phyloP scores from a whole-genome alignment of 2,797 vertebrate genomes.

The Agapornis canus region DNA sequence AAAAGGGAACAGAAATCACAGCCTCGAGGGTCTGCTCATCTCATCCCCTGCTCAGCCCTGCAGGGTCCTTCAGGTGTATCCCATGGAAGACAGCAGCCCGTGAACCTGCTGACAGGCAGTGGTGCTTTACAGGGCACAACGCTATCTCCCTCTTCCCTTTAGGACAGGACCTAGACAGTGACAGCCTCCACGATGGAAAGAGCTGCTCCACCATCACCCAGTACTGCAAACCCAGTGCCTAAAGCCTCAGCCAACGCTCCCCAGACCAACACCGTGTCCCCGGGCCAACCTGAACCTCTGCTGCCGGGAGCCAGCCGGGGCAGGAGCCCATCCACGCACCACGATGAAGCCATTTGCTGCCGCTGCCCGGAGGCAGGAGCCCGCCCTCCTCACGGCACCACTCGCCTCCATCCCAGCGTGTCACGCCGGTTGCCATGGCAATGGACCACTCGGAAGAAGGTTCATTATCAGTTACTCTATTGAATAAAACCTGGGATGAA shows the following conservation, averaged over 20 bases:
- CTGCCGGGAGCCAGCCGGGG: accelerated
- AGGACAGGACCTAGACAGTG: not conserved
- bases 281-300: not conserved
- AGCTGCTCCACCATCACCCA: not conserved
- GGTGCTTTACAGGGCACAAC: accelerated
- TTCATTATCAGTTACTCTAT: not conserved
- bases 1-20: constrained; percentile 17
- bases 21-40: not conserved
- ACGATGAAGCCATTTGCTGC: not conserved
- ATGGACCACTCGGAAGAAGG: constrained; percentile 14
- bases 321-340: not conserved
- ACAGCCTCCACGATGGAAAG: not conserved
- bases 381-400: not conserved
- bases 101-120: not conserved
- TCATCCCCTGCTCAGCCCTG: not conserved
- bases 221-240: not conserved
- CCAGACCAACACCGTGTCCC: not conserved
- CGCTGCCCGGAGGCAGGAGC: not conserved
- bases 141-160: not conserved
- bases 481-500: constrained; percentile 8
- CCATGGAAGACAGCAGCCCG: not conserved
- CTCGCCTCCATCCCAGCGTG: not conserved
- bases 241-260: accelerated
- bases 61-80: accelerated
- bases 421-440: constrained; percentile 16